Evolutionary conservation across 2,113 vertebrate species (phyloP), one percentile per base, ranked within the genome.

Genomic region (Phoxinus phoxinus): DNA sequence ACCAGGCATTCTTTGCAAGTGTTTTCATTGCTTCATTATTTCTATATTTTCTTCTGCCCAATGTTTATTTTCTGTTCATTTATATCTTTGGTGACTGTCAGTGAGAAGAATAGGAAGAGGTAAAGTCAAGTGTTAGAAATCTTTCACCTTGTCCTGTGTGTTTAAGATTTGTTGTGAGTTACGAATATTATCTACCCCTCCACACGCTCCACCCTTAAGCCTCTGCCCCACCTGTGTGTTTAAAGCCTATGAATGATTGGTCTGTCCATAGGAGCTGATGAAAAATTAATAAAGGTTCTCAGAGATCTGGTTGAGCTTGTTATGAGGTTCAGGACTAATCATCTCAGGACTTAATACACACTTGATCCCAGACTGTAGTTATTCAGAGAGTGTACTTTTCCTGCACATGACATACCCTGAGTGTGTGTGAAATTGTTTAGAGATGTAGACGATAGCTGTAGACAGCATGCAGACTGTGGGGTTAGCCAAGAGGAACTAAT

Each of bases 101-200:
- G 84, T 85, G 48, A 71, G 63, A 85, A 85, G 84, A 72, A 72
- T 71, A 80, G 84, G 76, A 85, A 69, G 32, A 85, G 84, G 84
- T 73, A 80, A 85, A 80, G 12, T 41, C 8, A 30, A 41, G 5
- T 77, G 46, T 69, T 69, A 21, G 25, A 5, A 27, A 30, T 32
- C 17, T 71, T 73, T 58, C 37, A 9, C 13, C 44, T 37, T 83
- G n/a, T 48, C 81, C 30, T 83, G 61, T 84, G 81, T 84, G 53
- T 79, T 27, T 53, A 53, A 51, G 46, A 76, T 51, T 84, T 78
- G 25, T 30, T 77, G 35, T 58, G 46, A 56, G n/a, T 84, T 69
- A 63, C 5, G 2, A 25, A 44, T 83, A 61, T 19, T 19, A 30
- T 27, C 37, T 25, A 13, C 41, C 58, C 25, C 41, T 81, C 41